phyloP scores from a whole-genome alignment of 2,888 invertebrate genomes.

The Tiliacea aurago region DNA sequence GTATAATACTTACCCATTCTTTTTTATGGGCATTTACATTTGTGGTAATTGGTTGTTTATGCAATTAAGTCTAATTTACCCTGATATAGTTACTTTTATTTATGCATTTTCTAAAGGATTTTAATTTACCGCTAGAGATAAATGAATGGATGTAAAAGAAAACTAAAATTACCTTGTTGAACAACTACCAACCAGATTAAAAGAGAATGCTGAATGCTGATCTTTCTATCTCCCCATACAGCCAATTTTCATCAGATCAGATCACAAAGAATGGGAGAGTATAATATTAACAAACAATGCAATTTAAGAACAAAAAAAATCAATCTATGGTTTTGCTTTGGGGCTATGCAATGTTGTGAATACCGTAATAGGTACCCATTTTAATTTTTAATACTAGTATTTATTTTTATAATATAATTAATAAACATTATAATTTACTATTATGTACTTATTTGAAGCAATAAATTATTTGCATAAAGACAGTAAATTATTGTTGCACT shows the following conservation, averaged over 20 bases:
- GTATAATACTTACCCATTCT: not conserved
- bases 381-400: not conserved
- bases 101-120: not conserved
- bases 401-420: slow-evolving; percentile 1
- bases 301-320: not conserved
- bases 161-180: not conserved
- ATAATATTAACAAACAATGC: not conserved
- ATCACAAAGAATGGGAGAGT: not conserved
- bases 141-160: too few relatives aligned
- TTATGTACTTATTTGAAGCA: not conserved
- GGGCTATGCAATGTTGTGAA: not conserved
- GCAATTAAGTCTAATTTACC: not conserved
- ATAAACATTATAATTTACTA: not conserved
- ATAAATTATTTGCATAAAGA: not conserved
- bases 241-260: too few relatives aligned
- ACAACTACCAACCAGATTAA: not conserved
- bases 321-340: not conserved
- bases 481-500: too few relatives aligned
- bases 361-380: not conserved
- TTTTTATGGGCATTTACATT: slow-evolving; percentile 1
- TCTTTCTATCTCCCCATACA: not conserved
- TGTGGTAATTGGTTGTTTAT: too few relatives aligned
- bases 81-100: not conserved
- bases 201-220: too few relatives aligned
- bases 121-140: not conserved